Percentiles rank a stretch among this genome's conserved stretches.
These are phyloP conservation scores for Aricia agestis DNA, from an alignment of 1,140 invertebrate species.

Conservation along the genomic window DNA sequence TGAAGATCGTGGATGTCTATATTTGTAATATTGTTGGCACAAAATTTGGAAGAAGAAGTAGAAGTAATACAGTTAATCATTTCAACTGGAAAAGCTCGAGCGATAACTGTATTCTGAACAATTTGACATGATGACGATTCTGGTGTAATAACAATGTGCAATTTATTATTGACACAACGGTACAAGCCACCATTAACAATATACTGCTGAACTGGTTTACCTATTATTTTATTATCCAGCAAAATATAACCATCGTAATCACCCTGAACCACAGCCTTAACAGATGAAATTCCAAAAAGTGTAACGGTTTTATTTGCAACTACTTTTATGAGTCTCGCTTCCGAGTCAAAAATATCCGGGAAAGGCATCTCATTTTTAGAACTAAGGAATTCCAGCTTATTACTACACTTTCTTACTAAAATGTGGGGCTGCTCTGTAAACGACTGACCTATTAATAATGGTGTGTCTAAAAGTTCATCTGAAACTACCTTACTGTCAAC, in stretches of 20 bases:
- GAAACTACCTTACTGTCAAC: constrained; percentile 25
- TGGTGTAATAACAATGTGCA: background rate
- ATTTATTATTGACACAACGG: constrained; percentile 8
- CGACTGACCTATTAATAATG: constrained; percentile 29
- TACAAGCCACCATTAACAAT: background rate
- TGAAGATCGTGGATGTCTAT: background rate
- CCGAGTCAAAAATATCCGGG: background rate
- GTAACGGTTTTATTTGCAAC: background rate
- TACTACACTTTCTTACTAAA: constrained; percentile 20
- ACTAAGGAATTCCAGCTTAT: constrained; percentile 21
- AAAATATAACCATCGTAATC: background rate
- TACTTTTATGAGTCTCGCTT: background rate
- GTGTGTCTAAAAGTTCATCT: constrained; percentile 24
- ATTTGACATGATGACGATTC: background rate
- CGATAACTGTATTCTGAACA: background rate
- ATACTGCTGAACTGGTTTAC: background rate
- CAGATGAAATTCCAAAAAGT: background rate
- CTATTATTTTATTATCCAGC: constrained; percentile 9
- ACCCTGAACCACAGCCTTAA: background rate
- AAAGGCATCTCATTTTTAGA: constrained; percentile 18
- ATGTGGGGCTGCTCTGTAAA: constrained; percentile 32
- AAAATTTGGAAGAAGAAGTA: background rate
- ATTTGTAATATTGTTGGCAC: background rate
- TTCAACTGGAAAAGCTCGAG: background rate
- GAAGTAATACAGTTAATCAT: background rate